phyloP scores from a whole-genome alignment of 1,140 invertebrate genomes.

The Zaprionus gabonicus region DNA sequence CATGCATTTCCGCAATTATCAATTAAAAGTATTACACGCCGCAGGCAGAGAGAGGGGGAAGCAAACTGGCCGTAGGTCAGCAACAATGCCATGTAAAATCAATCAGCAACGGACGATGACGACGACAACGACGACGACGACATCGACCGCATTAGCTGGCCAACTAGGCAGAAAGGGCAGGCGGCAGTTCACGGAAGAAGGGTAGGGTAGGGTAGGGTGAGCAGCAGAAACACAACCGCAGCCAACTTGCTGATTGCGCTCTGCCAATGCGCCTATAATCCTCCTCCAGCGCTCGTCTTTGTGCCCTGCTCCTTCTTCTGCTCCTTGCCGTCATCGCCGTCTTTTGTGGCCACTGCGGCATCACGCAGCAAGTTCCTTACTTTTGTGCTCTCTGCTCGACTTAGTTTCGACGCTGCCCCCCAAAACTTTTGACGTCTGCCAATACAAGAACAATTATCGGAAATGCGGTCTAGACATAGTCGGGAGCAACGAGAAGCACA shows the following conservation, averaged over 20 bases:
- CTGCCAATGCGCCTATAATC: constrained; percentile 62
- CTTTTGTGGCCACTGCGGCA: constrained; percentile 58
- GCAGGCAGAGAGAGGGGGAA: neutral
- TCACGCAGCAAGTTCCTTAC: constrained; percentile 46
- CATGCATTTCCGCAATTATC: constrained; percentile 79
- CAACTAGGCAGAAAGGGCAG: constrained; percentile 50
- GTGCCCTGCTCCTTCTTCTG: neutral
- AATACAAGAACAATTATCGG: constrained; percentile 79
- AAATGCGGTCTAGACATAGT: constrained; percentile 76
- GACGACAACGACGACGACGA: constrained; percentile 15
- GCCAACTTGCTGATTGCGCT: constrained; percentile 75
- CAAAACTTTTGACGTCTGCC: constrained; percentile 71
- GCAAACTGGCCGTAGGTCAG: constrained; percentile 15
- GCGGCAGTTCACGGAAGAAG: neutral
- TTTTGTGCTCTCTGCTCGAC: constrained; percentile 60
- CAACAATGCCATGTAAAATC: constrained; percentile 72
- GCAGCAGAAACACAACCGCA: constrained; percentile 49
- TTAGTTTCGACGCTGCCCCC: constrained; percentile 52
- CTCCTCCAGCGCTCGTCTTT: constrained; percentile 17
- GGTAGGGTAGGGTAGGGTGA: neutral
- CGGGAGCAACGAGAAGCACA: neutral
- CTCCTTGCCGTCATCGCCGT: constrained; percentile 4
- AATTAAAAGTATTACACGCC: constrained; percentile 75
- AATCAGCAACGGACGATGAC: constrained; percentile 56
- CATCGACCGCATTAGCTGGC: constrained; percentile 77